phyloP scores from a whole-genome alignment of 2,888 invertebrate genomes.

The Plusia festucae region DNA sequence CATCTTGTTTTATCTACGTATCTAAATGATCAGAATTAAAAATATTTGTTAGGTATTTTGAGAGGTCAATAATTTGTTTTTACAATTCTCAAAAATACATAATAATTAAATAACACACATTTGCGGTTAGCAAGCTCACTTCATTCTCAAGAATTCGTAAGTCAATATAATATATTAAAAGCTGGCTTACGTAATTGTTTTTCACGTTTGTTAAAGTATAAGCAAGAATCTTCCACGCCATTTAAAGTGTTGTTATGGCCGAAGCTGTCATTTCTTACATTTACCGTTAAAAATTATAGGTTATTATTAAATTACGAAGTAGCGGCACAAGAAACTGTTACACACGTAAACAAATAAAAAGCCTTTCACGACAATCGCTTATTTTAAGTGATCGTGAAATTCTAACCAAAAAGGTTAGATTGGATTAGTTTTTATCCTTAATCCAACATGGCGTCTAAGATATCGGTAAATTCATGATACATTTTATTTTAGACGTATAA shows the following conservation, averaged over 20 bases:
- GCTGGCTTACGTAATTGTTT: slow-evolving; percentile 3
- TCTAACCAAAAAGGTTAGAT: not conserved
- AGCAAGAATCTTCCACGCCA: not conserved
- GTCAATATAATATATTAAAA: not conserved
- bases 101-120: no score
- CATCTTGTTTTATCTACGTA: no score
- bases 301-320: slow-evolving; percentile 2
- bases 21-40: no score
- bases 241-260: not conserved
- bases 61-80: no score
- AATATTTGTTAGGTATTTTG: no score
- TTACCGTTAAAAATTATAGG: slow-evolving; percentile 13
- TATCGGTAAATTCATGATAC: not conserved
- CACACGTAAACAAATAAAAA: not conserved
- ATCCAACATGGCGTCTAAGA: not conserved
- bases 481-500: slow-evolving; percentile 10
- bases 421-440: not conserved
- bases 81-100: no score
- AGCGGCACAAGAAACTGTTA: slow-evolving; percentile 3
- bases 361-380: not conserved
- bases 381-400: slow-evolving; percentile 6
- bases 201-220: slow-evolving; percentile 1
- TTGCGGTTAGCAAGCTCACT: no score
- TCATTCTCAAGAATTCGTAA: no score
- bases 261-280: not conserved